Conservation (phyloP, 2,888 invertebrate species). For the Tuta absoluta region DNA sequence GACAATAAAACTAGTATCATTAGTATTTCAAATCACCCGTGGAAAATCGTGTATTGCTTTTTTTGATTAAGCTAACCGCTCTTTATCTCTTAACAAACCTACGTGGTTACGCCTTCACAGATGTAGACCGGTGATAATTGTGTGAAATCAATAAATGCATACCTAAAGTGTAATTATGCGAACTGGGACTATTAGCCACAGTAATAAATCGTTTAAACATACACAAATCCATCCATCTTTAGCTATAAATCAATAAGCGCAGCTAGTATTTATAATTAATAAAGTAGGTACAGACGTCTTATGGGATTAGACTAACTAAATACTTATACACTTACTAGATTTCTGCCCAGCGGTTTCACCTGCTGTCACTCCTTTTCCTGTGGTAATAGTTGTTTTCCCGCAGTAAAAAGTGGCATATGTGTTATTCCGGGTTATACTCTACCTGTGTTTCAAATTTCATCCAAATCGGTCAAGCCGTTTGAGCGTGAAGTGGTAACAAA, state of each 20-base stretch:
- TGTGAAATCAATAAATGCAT: conserved; percentile 57
- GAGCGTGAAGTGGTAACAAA: too few species aligned
- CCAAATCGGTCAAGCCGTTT: too few species aligned
- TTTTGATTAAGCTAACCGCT: not conserved
- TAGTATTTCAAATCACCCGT: too few species aligned
- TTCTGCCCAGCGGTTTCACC: too few species aligned
- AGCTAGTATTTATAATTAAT: not conserved
- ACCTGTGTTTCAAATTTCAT: too few species aligned
- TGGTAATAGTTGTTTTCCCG: too few species aligned
- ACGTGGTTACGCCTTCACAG: conserved; percentile 29
- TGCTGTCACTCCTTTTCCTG: too few species aligned
- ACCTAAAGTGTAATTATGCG: conserved; percentile 38
- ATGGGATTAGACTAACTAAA: too few species aligned
- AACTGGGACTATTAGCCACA: conserved; percentile 41
- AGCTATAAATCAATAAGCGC: conserved; percentile 15
- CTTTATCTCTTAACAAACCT: conserved; percentile 1
- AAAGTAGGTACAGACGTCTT: not conserved
- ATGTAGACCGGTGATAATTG: conserved; percentile 45
- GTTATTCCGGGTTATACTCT: too few species aligned
- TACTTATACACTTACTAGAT: too few species aligned
- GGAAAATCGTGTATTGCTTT: not conserved
- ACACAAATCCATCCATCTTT: conserved; percentile 16
- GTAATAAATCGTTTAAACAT: conserved; percentile 40
- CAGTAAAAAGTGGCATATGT: too few species aligned
- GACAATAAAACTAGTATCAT: too few species aligned